phyloP scores from a whole-genome alignment of 2,888 invertebrate genomes.

The Acronicta alni region DNA sequence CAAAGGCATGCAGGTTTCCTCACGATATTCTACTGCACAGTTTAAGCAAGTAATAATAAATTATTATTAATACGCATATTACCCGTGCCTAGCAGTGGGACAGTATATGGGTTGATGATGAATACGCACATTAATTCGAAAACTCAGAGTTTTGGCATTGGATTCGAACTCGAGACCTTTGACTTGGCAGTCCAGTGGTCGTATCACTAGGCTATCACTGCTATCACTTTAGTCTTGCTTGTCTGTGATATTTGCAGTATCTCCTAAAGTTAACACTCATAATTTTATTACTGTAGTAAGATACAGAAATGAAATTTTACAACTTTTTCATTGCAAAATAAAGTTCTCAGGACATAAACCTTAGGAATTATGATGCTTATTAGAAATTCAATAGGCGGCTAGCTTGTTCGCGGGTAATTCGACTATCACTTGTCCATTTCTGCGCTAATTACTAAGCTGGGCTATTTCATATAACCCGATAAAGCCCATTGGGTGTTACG shows the following conservation, averaged over 20 bases:
- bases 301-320: slow-evolving; percentile 8
- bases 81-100: too few relatives aligned
- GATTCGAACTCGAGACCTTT: too few relatives aligned
- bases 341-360: slow-evolving; percentile 19
- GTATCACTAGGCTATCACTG: too few relatives aligned
- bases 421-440: slow-evolving; percentile 35
- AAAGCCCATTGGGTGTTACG: slow-evolving; percentile 31
- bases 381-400: slow-evolving; percentile 30
- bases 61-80: too few relatives aligned
- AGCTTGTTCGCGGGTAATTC: slow-evolving; percentile 27
- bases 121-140: too few relatives aligned
- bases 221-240: too few relatives aligned
- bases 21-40: too few relatives aligned
- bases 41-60: too few relatives aligned
- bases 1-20: too few relatives aligned
- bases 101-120: too few relatives aligned
- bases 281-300: neutral
- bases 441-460: slow-evolving; percentile 29
- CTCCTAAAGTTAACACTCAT: neutral
- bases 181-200: too few relatives aligned
- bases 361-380: slow-evolving; percentile 39
- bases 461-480: slow-evolving; percentile 50
- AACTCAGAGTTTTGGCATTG: too few relatives aligned
- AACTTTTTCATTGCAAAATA: slow-evolving; percentile 11
- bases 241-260: neutral